These are phyloP conservation scores for Perccottus glenii DNA, from an alignment of 2,113 vertebrate species.

Conservation along the genomic window DNA sequence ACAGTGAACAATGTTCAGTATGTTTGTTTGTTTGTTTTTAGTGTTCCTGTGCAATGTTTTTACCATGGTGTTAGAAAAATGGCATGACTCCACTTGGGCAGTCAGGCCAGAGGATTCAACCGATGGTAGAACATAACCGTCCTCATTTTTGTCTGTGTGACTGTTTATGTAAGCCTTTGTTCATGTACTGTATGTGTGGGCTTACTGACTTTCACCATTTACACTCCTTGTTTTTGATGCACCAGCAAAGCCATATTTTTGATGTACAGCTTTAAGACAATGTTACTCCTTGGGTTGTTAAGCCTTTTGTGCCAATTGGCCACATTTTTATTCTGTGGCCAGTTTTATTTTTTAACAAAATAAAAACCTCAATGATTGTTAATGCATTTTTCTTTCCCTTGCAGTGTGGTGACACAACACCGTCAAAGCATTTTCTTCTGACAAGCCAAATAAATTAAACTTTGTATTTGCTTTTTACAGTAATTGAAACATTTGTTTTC, in stretches of 20 bases:
- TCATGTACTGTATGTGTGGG: slow-evolving; percentile 27
- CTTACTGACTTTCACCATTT: slow-evolving; percentile 37
- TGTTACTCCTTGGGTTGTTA: slow-evolving; percentile 50
- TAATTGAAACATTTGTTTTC: neutral
- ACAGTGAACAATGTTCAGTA: slow-evolving; percentile 8
- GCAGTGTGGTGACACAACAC: neutral
- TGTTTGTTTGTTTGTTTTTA: neutral
- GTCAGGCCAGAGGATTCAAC: slow-evolving; percentile 35
- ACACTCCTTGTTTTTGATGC: slow-evolving; percentile 27
- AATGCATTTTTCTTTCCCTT: slow-evolving; percentile 12
- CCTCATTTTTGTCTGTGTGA: slow-evolving; percentile 53
- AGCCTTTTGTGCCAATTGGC: slow-evolving; percentile 42
- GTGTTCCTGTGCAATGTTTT: slow-evolving; percentile 43
- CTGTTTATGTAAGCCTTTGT: slow-evolving; percentile 48
- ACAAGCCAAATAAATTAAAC: neutral
- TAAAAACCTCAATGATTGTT: slow-evolving; percentile 43
- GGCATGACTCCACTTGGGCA: slow-evolving; percentile 26
- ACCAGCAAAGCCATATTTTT: slow-evolving; percentile 62
- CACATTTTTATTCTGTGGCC: slow-evolving; percentile 25
- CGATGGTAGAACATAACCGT: slow-evolving; percentile 39
- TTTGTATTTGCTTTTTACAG: neutral
- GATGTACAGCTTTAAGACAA: slow-evolving; percentile 28
- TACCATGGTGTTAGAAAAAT: slow-evolving; percentile 16
- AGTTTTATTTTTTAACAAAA: slow-evolving; percentile 67
- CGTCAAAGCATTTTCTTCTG: neutral